Evolutionary conservation across 2,113 vertebrate species (phyloP).

Genomic region (Notiomystis cincta): DNA sequence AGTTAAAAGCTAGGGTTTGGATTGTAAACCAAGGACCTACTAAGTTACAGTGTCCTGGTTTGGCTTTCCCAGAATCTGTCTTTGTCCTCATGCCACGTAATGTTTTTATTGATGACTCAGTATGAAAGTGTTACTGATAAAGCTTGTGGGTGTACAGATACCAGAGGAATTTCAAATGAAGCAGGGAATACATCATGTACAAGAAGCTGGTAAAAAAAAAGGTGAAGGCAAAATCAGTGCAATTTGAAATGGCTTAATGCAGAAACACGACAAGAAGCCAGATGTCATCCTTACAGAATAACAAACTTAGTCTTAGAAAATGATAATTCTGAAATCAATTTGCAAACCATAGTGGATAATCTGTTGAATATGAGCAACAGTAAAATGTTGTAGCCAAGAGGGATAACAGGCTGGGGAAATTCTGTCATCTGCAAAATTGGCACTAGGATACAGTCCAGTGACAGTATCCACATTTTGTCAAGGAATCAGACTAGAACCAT

Average conservation of each 20-base stretch:
- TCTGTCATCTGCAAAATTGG: neutral
- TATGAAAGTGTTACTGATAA: neutral
- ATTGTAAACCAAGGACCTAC: neutral
- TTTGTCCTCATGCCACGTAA: neutral
- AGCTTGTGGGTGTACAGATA: neutral
- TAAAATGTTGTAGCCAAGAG: neutral
- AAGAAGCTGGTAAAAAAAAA: neutral
- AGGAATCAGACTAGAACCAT: neutral
- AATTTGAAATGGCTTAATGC: neutral
- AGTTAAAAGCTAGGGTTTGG: neutral
- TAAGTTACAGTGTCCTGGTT: neutral
- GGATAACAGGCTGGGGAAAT: neutral
- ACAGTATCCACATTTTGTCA: neutral
- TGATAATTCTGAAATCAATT: neutral
- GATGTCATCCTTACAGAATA: neutral
- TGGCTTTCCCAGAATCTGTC: neutral
- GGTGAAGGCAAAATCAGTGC: neutral
- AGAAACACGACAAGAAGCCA: neutral
- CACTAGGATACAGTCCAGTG: neutral
- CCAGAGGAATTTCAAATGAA: neutral
- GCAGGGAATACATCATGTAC: neutral
- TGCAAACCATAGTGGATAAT: neutral
- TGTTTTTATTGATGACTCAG: conserved; percentile 28
- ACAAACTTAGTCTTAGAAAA: neutral
- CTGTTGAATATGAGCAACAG: neutral